Evolutionary conservation across 1,140 invertebrate genomes (phyloP).

Genomic region (Ceratosolen solmsi): DNA sequence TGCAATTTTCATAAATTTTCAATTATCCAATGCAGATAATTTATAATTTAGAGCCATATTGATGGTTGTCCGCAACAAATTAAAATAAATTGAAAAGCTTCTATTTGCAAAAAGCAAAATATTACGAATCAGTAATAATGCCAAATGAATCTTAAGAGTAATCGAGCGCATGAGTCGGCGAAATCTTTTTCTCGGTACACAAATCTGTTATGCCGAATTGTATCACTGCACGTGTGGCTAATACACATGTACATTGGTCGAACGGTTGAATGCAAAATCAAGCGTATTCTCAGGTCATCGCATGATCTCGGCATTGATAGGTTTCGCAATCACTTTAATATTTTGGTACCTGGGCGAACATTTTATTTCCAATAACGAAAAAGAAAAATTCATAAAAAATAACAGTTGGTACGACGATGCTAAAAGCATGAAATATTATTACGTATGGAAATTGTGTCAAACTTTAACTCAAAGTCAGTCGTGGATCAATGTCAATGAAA

Average conservation of each 20-base stretch:
- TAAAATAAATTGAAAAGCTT: neutral
- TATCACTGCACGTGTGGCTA: neutral
- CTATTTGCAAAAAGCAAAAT: neutral
- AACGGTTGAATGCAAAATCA: constrained; percentile 18
- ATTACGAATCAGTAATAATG: neutral
- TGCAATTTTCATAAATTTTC: neutral
- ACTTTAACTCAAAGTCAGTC: too few species aligned
- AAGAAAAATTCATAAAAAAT: too few species aligned
- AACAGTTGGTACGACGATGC: too few species aligned
- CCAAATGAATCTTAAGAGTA: neutral
- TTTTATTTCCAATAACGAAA: too few species aligned
- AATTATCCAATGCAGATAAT: neutral
- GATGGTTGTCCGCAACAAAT: neutral
- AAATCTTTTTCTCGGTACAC: constrained; percentile 3
- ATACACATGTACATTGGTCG: constrained; percentile 10
- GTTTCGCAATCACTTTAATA: constrained; percentile 15
- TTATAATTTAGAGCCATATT: neutral
- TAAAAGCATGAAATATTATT: too few species aligned
- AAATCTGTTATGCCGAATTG: neutral
- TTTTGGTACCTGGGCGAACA: too few species aligned
- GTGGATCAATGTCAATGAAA: constrained; percentile 13
- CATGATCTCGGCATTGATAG: neutral
- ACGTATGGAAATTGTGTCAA: too few species aligned
- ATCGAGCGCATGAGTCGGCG: neutral
- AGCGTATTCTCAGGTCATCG: constrained; percentile 1